Percentiles rank a stretch among this genome's conserved stretches.
phyloP scores from a whole-genome alignment of 2,797 vertebrate species.

The Rhinatrema bivittatum region DNA sequence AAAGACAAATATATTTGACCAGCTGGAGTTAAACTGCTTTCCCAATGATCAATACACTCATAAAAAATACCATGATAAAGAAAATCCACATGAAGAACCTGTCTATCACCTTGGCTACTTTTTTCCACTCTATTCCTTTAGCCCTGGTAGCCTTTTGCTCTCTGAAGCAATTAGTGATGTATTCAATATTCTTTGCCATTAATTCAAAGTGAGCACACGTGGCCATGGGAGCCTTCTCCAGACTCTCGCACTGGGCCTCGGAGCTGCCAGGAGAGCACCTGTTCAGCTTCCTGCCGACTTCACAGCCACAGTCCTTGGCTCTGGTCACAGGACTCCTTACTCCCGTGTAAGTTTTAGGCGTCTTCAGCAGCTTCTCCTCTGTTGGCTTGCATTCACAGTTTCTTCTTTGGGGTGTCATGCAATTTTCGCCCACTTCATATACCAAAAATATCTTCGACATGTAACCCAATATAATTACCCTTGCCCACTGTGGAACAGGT shows the following conservation, averaged over 20 bases:
- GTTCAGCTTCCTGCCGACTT: slow-evolving; percentile 48
- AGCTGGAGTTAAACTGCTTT: slow-evolving; percentile 68
- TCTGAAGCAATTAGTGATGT: slow-evolving; percentile 83
- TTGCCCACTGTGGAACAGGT: slow-evolving; percentile 89
- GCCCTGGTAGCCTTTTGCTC: slow-evolving; percentile 80
- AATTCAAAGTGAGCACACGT: slow-evolving; percentile 63
- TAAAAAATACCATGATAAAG: slow-evolving; percentile 94
- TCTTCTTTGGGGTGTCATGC: slow-evolving; percentile 63
- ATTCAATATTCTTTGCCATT: slow-evolving; percentile 82
- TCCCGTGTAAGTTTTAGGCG: slow-evolving; percentile 23
- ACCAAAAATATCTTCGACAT: slow-evolving; percentile 94
- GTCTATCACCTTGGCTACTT: slow-evolving; percentile 96
- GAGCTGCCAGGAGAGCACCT: slow-evolving; percentile 48
- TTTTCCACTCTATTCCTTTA: slow-evolving; percentile 93
- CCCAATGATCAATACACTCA: slow-evolving; percentile 88
- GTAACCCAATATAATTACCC: slow-evolving; percentile 87
- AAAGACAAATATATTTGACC: neutral
- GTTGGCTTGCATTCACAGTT: too few species aligned
- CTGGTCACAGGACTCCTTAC: slow-evolving; percentile 27
- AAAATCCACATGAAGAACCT: slow-evolving; percentile 99
- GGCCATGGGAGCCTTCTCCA: slow-evolving; percentile 26
- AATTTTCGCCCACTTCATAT: slow-evolving; percentile 93
- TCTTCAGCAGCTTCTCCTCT: slow-evolving; percentile 34
- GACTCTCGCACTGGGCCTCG: slow-evolving; percentile 30
- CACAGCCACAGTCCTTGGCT: slow-evolving; percentile 37